These are phyloP conservation scores for Acrobasis suavella DNA, from an alignment of 2,888 invertebrate species.

Conservation along the genomic window DNA sequence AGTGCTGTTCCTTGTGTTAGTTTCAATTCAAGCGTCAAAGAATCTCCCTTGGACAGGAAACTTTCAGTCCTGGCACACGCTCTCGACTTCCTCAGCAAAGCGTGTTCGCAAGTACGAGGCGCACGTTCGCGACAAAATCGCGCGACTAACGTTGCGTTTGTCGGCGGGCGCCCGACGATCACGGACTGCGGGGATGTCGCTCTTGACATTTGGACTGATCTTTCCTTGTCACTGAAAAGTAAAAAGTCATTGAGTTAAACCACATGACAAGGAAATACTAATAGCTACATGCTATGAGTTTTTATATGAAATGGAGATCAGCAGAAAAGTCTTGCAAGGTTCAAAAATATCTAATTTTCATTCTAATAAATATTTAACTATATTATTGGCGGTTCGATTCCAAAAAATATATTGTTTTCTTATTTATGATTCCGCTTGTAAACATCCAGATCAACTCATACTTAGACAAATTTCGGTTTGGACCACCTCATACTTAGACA, in stretches of 20 bases:
- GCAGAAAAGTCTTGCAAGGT: too few relatives aligned
- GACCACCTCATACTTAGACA: too few relatives aligned
- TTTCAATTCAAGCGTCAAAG: slow-evolving; percentile 89
- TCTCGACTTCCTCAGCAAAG: slow-evolving; percentile 85
- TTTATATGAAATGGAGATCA: too few relatives aligned
- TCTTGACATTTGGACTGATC: slow-evolving; percentile 75
- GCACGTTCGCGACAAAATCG: slow-evolving; percentile 92
- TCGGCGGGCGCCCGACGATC: slow-evolving; percentile 81
- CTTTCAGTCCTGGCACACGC: slow-evolving; percentile 92
- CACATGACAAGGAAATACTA: neutral
- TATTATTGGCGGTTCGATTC: too few relatives aligned
- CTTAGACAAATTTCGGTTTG: too few relatives aligned
- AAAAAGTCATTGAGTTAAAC: slow-evolving; percentile 1
- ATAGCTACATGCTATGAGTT: too few relatives aligned
- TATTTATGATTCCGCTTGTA: too few relatives aligned
- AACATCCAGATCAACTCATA: too few relatives aligned
- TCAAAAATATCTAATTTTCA: too few relatives aligned
- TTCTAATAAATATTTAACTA: too few relatives aligned
- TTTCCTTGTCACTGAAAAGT: slow-evolving; percentile 71
- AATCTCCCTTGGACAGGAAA: slow-evolving; percentile 91
- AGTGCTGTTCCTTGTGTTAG: slow-evolving; percentile 92
- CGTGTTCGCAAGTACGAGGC: slow-evolving; percentile 92
- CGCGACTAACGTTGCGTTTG: slow-evolving; percentile 90
- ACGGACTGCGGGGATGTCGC: slow-evolving; percentile 75
- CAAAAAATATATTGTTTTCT: too few relatives aligned